Percentiles rank a stretch among this genome's conserved stretches.
These are phyloP conservation scores for Chloropsis cyanopogon DNA, from an alignment of 2,113 vertebrate genomes.

Conservation along the genomic window DNA sequence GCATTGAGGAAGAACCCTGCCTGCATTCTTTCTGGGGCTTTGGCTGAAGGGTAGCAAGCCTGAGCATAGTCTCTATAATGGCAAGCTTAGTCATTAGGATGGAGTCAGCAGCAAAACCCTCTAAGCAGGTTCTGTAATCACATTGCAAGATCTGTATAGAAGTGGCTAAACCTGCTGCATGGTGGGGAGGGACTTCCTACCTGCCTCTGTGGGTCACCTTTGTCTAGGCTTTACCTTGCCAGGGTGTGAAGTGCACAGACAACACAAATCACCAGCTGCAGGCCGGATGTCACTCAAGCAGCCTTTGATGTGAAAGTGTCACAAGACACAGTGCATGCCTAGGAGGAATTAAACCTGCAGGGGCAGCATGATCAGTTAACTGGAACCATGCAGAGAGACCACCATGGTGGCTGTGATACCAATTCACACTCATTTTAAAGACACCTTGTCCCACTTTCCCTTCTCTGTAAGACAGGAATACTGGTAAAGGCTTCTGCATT, in stretches of 20 bases:
- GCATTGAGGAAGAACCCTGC: background rate
- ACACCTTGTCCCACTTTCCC: background rate
- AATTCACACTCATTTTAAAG: background rate
- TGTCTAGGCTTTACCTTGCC: background rate
- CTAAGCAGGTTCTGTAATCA: background rate
- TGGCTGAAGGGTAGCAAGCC: background rate
- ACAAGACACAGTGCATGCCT: rapidly evolving
- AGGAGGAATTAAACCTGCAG: background rate
- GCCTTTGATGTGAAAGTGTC: background rate
- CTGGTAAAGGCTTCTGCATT: background rate
- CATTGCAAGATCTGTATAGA: background rate
- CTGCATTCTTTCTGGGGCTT: background rate
- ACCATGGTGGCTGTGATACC: background rate
- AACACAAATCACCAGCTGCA: background rate
- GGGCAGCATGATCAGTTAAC: background rate
- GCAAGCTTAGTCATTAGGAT: background rate
- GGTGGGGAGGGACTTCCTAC: background rate
- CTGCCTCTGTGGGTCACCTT: background rate
- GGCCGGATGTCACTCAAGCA: background rate
- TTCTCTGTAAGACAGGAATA: background rate
- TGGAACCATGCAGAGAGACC: background rate
- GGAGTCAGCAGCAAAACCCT: background rate
- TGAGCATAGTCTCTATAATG: background rate
- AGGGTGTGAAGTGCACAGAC: background rate
- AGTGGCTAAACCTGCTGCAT: background rate